Evolutionary conservation across 2,888 invertebrate genomes (phyloP), one percentile per base, ranked within the genome.

Genomic region (Ariolimax columbianus): DNA sequence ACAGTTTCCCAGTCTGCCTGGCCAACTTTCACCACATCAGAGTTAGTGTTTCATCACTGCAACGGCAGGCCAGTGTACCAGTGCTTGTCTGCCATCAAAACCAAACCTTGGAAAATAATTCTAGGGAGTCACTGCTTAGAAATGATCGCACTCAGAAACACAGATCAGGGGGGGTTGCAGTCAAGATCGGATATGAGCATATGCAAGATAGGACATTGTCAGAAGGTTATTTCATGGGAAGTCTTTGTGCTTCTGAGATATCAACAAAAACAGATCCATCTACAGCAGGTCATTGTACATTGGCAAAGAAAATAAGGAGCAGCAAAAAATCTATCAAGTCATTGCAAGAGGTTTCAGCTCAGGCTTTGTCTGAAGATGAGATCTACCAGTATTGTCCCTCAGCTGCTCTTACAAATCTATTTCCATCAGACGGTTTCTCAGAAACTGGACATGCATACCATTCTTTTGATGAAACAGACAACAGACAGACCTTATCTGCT

Each of bases 11-110:
- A 0, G 77, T 88, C 19, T 90, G 90, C n/a, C 89, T 90, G n/a
- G 78, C 75, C 33, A 72, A 51, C 63, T 55, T 88, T 43, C 86
- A 88, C n/a, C 86, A 88, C 14, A 84, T 97, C 88, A 96, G 95
- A 91, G 95, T 95, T 95, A 93, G 94, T 33, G 95, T 96, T 70
- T 95, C 95, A 11, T 87, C 89, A 51, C 70, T 91, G 30, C 90
- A 89, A 23, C 84, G 91, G n/a, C 89, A 88, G 66, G 77, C 96
- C 87, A 95, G 96, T 73, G 96, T 97, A 90, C 97, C 97, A 14
- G 94, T 51, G 6, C 72, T 86, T 30, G 26, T 72, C 40, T 82
- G 84, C 59, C 19, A 17, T 26, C 68, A 80, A 43, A 36, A 43
- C 47, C 68, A 51, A 47, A 43, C 47, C 47, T 3, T 43, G 26